Evolutionary conservation across 2,113 vertebrate species (phyloP), one percentile per base, ranked within the genome.

Genomic region (Xenopus laevis): DNA sequence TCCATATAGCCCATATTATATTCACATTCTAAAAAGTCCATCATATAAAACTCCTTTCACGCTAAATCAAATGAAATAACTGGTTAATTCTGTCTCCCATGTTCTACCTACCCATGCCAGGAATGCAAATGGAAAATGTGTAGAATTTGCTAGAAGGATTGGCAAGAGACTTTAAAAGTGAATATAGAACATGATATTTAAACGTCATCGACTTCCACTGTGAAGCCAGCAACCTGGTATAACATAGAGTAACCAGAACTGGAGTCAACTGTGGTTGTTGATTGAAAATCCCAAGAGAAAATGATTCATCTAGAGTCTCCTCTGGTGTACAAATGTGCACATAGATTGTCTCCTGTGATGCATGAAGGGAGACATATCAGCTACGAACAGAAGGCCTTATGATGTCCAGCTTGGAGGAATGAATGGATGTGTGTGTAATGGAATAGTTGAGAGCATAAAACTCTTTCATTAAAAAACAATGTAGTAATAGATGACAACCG

Each of bases 291-390:
- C 27, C 60, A 23, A 55, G 45, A 57, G 47, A 55, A 65, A 72
- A 64, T 53, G 17, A 72, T 72, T 65, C 53, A 65, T 72, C 71
- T 65, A 72, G 20, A 72, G 71, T 55, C 60, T 40, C 50, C 60
- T 53, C 71, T 55, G 60, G 52, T 55, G 44, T 72, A 21, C 71
- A 50, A 71, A 71, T 72, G 59, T 72, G 71, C 71, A 65, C 63
- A 72, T 44, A 72, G 61, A 72, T 72, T 64, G 71, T 65, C 60
- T 72, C 60, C 71, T 72, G 52, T 55, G 47, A 50, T 64, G 71
- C 71, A 72, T 65, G 61, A 72, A 63, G 71, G 71, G 47, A 45
- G 47, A 71, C 40, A 72, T 64, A 72, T 64, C 60, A 40, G 40
- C 46, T 30, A 50, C 40, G 61, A 72, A 33, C 33, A 71, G 20